phyloP scores from a whole-genome alignment of 2,888 invertebrate species.

The Epiperipatus broadwayi region DNA sequence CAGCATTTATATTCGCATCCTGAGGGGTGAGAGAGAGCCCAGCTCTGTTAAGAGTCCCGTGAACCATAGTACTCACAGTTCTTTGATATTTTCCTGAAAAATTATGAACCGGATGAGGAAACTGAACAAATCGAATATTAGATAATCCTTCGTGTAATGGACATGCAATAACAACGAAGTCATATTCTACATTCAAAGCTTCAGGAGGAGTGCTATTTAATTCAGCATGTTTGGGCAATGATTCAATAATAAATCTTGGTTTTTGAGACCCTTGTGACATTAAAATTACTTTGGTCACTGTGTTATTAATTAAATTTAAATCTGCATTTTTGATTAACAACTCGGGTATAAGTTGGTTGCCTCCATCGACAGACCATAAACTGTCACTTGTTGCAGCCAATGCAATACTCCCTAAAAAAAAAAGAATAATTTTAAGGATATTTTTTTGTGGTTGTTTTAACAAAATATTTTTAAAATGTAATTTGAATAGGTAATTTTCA shows the following conservation, averaged over 20 bases:
- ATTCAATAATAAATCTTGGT: too few species aligned
- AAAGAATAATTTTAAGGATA: neutral
- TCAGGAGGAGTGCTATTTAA: constrained; percentile 8
- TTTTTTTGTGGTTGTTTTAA: constrained; percentile 7
- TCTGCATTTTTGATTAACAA: constrained; percentile 27
- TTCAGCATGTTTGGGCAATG: too few species aligned
- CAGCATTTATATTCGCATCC: constrained; percentile 20
- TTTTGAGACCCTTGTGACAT: too few species aligned
- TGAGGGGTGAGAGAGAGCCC: constrained; percentile 29
- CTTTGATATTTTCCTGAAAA: constrained; percentile 34
- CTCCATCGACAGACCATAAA: constrained; percentile 40
- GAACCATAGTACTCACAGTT: constrained; percentile 37
- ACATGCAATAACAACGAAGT: constrained; percentile 39
- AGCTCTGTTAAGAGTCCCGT: constrained; percentile 33
- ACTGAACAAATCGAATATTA: constrained; percentile 32
- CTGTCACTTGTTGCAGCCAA: constrained; percentile 36
- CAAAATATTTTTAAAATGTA: constrained; percentile 4
- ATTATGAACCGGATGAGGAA: constrained; percentile 23
- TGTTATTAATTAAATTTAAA: constrained; percentile 27
- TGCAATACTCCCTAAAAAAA: constrained; percentile 32
- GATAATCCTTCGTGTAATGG: constrained; percentile 34
- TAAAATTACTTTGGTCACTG: constrained; percentile 24
- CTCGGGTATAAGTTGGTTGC: constrained; percentile 35
- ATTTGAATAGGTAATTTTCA: too few species aligned
- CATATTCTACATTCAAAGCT: constrained; percentile 32